Evolutionary conservation across 2,797 vertebrate genomes (phyloP), one percentile per base, ranked within the genome.

Genomic region (Phoxinus dragarum): DNA sequence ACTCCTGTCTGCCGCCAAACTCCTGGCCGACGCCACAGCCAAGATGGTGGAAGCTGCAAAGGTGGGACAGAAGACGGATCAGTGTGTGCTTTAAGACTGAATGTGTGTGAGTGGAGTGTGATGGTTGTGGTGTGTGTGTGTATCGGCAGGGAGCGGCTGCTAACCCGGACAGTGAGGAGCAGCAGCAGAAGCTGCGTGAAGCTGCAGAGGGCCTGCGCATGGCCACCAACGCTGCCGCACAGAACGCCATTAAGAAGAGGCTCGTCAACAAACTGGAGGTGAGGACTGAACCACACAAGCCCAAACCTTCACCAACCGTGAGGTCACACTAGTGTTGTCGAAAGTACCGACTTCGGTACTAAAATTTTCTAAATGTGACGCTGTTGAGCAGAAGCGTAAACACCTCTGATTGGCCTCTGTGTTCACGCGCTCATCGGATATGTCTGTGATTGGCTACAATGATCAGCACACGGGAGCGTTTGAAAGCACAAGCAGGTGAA

Each of bases 11-110:
- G 98, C 98, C 0, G 98, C 98, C 89, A 99, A 99, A 89, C 96
- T 99, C 61, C 90, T 99, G 79, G 98, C 98, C 0, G 98, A 99
- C 2, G 98, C 98, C 87, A 99, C 98, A 0, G 98, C 98, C 71
- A 97, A 97, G 93, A 99, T 99, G 98, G 98, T 99, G 92, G 98
- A 99, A 87, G 98, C 98, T 27, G 98, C 98, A 0, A 99, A 99
- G 98, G 98, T 99, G 86, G 9, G 76, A 61, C 19, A 31, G 7
- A 19, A 54, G 47, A 34, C n/a, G 6, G 34, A 8, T 23, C 34
- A 1, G 14, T 31, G 34, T 82, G 21, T 77, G 52, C 19, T 44
- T 34, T 76, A 1, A 54, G 31, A 68, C n/a, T 81, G 71, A 82
- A 81, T 81, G 59, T 14, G 49, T 10, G 27, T 75, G n/a, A 14